Evolutionary conservation across 2,113 vertebrate species (phyloP).

Genomic region (Sander lucioperca): DNA sequence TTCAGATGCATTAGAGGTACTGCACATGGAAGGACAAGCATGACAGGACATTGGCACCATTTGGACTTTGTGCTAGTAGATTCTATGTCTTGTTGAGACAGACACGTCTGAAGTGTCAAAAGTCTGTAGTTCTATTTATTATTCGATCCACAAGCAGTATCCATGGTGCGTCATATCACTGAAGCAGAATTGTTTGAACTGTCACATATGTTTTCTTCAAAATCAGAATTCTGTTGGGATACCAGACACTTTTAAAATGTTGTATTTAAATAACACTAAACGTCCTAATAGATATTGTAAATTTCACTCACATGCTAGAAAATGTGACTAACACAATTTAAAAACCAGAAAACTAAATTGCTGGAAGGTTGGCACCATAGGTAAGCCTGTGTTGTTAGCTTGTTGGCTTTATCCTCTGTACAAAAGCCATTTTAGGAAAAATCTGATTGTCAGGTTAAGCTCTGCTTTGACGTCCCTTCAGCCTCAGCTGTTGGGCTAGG

Average conservation of each 20-base stretch:
- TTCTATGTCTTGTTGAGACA: constrained; percentile 34
- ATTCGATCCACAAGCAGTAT: constrained; percentile 22
- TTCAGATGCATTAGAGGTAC: constrained; percentile 74
- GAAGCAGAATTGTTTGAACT: background rate
- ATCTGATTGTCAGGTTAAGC: background rate
- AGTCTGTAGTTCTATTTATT: constrained; percentile 14
- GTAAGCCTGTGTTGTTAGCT: background rate
- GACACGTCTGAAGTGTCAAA: constrained; percentile 8
- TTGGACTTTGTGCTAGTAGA: constrained; percentile 46
- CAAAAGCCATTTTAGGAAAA: constrained; percentile 16
- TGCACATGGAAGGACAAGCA: constrained; percentile 70
- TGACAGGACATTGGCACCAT: constrained; percentile 66
- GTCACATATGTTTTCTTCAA: background rate
- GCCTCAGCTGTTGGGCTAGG: background rate
- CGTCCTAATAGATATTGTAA: background rate
- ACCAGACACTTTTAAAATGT: background rate
- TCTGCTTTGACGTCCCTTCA: constrained; percentile 5
- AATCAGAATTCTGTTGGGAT: background rate
- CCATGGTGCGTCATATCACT: constrained; percentile 16
- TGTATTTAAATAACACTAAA: background rate
- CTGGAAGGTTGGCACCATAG: background rate
- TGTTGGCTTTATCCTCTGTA: background rate
- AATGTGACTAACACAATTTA: background rate
- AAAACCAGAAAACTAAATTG: background rate
- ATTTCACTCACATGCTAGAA: background rate